Evolutionary conservation across 1,140 invertebrate species (phyloP).

Genomic region (Drosophila elegans): DNA sequence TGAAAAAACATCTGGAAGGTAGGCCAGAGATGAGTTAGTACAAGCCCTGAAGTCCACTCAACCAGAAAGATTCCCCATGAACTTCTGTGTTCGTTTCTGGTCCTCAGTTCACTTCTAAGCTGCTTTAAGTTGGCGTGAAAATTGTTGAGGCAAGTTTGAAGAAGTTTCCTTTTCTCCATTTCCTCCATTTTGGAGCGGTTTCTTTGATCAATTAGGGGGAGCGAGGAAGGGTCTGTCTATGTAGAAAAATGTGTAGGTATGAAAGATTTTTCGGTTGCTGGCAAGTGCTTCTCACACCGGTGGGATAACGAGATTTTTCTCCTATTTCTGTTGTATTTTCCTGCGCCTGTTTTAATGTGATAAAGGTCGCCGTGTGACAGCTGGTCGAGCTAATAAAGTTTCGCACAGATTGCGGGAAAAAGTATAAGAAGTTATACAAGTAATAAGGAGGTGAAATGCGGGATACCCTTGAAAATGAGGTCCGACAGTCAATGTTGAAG

Average conservation of each 20-base stretch:
- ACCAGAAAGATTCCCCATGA: slow-evolving; percentile 44
- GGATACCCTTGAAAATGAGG: slow-evolving; percentile 6
- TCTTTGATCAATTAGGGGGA: slow-evolving; percentile 68
- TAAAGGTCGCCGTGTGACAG: slow-evolving; percentile 70
- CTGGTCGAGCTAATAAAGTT: slow-evolving; percentile 64
- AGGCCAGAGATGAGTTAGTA: slow-evolving; percentile 30
- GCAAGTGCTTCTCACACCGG: slow-evolving; percentile 20
- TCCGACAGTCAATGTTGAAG: not conserved
- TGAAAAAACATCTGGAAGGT: slow-evolving; percentile 5
- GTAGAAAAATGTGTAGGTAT: slow-evolving; percentile 1
- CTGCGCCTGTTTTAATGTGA: slow-evolving; percentile 51
- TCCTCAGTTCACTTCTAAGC: slow-evolving; percentile 47
- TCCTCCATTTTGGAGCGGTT: slow-evolving; percentile 20
- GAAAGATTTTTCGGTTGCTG: slow-evolving; percentile 6
- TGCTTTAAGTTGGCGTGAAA: slow-evolving; percentile 79
- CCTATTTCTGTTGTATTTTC: slow-evolving; percentile 18
- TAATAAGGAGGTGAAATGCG: not conserved
- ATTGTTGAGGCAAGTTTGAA: slow-evolving; percentile 66
- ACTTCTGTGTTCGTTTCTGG: slow-evolving; percentile 36
- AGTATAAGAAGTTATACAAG: not conserved
- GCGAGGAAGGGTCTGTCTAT: slow-evolving; percentile 9
- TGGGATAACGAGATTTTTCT: slow-evolving; percentile 62
- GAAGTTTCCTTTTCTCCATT: slow-evolving; percentile 49
- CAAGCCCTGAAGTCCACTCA: slow-evolving; percentile 41
- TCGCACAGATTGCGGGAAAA: slow-evolving; percentile 46